phyloP scores from a whole-genome alignment of 2,113 vertebrate species.

The Chlorocebus sabaeus region DNA sequence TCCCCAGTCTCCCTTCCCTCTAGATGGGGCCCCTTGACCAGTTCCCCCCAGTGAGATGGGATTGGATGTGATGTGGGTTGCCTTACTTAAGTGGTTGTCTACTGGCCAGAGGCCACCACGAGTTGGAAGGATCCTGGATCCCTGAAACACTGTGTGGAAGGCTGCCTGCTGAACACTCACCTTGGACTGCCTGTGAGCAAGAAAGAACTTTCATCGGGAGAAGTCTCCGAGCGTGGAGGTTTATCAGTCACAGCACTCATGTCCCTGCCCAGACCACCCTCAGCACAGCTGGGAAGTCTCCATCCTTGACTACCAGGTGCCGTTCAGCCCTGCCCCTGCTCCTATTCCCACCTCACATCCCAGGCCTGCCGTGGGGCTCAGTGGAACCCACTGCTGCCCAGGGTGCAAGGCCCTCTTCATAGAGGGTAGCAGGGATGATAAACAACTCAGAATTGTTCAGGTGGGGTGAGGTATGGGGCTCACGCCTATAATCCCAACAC shows the following conservation, averaged over 20 bases:
- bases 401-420: no score
- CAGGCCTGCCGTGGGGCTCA: neutral
- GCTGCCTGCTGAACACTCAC: neutral
- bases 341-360: neutral
- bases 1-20: no score
- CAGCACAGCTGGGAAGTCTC: neutral
- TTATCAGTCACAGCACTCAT: no score
- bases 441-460: neutral
- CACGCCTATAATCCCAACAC: no score
- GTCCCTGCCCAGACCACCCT: fast-evolving
- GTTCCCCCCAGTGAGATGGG: neutral
- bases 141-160: neutral
- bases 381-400: neutral
- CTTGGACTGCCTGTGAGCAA: neutral
- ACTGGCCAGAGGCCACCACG: neutral
- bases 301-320: neutral
- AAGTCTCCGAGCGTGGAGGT: neutral
- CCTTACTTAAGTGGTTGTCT: neutral
- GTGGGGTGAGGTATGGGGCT: no score
- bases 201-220: neutral
- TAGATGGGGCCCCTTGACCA: neutral
- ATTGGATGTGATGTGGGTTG: no score
- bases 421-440: neutral
- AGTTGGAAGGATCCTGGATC: neutral
- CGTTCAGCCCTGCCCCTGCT: neutral